These are phyloP conservation scores for Gyrodactylus bullatarudis DNA, from an alignment of 1,140 invertebrate species.

Conservation along the genomic window DNA sequence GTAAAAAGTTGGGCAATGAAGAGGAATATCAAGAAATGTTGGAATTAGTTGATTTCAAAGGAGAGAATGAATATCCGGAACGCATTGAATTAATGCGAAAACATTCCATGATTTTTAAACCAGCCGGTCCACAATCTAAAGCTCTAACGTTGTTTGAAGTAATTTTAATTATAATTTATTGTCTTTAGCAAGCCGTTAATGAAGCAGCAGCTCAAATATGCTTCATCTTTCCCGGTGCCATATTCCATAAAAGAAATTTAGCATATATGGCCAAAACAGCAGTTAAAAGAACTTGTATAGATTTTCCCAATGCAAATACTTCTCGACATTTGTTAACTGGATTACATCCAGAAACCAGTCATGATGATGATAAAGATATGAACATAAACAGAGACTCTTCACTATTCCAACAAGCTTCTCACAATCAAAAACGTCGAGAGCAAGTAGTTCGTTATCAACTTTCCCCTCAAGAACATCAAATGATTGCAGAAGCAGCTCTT, in stretches of 20 bases:
- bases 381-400: background rate
- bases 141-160: background rate
- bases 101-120: background rate
- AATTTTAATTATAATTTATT: background rate
- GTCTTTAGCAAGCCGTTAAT: background rate
- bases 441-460: too few species aligned
- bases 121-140: background rate
- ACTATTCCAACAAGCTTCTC: too few species aligned
- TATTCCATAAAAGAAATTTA: background rate
- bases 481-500: background rate
- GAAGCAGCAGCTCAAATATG: background rate
- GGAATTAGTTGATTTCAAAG: background rate
- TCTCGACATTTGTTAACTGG: background rate
- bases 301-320: background rate
- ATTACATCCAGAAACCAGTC: background rate
- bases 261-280: background rate
- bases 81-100: background rate
- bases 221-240: background rate
- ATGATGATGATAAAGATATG: background rate
- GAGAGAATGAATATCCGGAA: background rate
- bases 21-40: background rate
- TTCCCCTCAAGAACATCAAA: background rate
- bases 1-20: background rate
- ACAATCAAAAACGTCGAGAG: too few species aligned
- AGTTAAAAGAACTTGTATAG: background rate